Base-by-base conservation (phyloP, 2,113 vertebrate genomes). In the Crypturellus undulatus region DNA sequence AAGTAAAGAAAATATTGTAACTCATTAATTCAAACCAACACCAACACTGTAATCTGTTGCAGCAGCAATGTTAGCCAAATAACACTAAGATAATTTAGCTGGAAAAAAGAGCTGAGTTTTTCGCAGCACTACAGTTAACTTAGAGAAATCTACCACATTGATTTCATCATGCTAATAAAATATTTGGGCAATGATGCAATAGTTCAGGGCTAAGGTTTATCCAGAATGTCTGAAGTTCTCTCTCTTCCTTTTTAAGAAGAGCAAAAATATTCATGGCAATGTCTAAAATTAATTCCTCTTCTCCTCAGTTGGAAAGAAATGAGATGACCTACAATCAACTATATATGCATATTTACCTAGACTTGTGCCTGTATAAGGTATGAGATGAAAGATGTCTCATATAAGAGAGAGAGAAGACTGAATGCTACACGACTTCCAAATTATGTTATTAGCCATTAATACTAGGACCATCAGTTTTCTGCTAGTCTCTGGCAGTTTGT, bases 381-480 rank as follows among this genome's bases (percentile, higher is more conserved):
- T 77, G 43, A 65, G 45, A 77, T 67, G 34, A 90, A 93, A 90
- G 17, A 68, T 69, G 36, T 72, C 71, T 89, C 26, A 32, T 69
- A 32, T 65, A 72, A 38, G 38, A 38, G 38, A 38, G 38, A 38
- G 38, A 38, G 38, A 92, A 49, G 81, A 93, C 34, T 4, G 7
- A 1, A 3, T 73, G 24, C 58, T 87, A 10, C 30, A 72, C 25
- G 47, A 71, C 47, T 92, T 90, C 22, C 69, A 81, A 40, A 2
- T 95, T 94, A 68, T 3, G 17, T 83, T 76, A 32, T 87, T 76
- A 76, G 26, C 24, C 87, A 73, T 93, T 94, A 84, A 88, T 92
- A 80, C 19, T 24, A 20, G 49, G 10, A 85, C 95, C 51, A 78
- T 71, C 85, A 88, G 52, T 38, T 91, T 95, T 77, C 82, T 96